Conservation (phyloP, 2,113 vertebrate species). For the Struthidea cinerea region DNA sequence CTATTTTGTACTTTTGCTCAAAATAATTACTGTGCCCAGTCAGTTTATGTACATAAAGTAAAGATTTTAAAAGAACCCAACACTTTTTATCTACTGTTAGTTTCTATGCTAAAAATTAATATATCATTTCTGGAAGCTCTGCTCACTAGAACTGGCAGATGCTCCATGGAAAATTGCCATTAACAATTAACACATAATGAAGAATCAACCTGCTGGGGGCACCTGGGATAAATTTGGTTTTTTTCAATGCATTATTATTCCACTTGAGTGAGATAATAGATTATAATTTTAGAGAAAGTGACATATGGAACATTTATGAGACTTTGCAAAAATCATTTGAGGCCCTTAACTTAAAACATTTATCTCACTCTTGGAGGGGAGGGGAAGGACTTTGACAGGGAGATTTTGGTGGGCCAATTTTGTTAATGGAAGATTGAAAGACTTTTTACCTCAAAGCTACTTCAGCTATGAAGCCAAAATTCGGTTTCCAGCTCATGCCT, state of each 20-base stretch:
- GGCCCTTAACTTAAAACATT: slow-evolving; percentile 25
- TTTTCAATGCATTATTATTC: slow-evolving; percentile 48
- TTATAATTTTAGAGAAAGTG: slow-evolving; percentile 53
- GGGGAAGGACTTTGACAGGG: background rate
- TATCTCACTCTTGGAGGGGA: background rate
- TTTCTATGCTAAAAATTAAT: slow-evolving; percentile 22
- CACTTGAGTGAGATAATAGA: slow-evolving; percentile 57
- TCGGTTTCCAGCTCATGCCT: background rate
- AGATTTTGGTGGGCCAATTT: background rate
- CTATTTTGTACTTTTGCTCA: background rate
- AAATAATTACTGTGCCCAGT: background rate
- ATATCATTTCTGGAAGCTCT: slow-evolving; percentile 20
- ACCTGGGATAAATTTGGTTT: slow-evolving; percentile 59
- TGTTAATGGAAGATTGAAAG: background rate
- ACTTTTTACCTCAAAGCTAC: background rate
- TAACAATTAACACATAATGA: slow-evolving; percentile 64
- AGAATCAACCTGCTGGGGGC: slow-evolving; percentile 47
- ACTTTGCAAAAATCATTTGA: slow-evolving; percentile 33
- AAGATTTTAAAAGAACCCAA: background rate
- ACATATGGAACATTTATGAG: slow-evolving; percentile 47
- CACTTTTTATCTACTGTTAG: background rate
- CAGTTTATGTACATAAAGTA: background rate
- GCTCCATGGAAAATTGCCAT: slow-evolving; percentile 54
- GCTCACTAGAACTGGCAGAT: slow-evolving; percentile 40
- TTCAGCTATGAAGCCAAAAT: background rate